Evolutionary conservation across 2,888 invertebrate species (phyloP).

Genomic region (Apamea monoglypha): DNA sequence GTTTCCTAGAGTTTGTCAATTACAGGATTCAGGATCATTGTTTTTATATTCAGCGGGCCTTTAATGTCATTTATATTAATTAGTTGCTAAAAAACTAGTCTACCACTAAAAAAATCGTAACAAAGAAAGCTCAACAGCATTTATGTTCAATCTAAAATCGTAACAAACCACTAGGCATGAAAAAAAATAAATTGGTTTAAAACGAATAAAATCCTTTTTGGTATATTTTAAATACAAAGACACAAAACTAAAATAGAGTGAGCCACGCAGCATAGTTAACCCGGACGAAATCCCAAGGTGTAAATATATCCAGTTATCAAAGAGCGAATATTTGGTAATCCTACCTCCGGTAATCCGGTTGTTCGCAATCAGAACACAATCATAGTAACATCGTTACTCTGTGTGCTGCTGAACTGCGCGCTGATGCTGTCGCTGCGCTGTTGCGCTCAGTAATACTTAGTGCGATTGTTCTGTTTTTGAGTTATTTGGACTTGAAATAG

Average conservation of each 20-base stretch:
- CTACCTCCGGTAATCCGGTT: slow-evolving; percentile 31
- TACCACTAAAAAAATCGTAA: not conserved
- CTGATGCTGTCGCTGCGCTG: slow-evolving; percentile 33
- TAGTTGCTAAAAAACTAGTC: not conserved
- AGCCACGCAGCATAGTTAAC: too few relatives aligned
- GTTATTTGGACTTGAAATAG: not conserved
- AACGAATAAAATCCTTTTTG: not conserved
- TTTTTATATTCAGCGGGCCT: not conserved
- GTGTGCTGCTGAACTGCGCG: slow-evolving; percentile 15
- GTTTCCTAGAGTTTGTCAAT: not conserved
- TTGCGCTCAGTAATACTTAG: slow-evolving; percentile 15
- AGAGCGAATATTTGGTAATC: slow-evolving; percentile 29
- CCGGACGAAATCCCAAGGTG: not conserved
- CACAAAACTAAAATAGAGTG: not conserved
- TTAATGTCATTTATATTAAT: not conserved
- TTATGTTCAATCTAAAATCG: not conserved
- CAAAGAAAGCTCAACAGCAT: not conserved
- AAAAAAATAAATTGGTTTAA: not conserved
- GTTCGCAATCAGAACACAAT: slow-evolving; percentile 57
- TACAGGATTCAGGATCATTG: not conserved
- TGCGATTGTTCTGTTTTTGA: not conserved
- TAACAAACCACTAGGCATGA: not conserved
- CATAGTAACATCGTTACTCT: slow-evolving; percentile 46
- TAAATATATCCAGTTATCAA: slow-evolving; percentile 26
- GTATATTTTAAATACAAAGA: not conserved